These are phyloP conservation scores for Erebia aethiops DNA, from an alignment of 2,888 invertebrate species.

Conservation along the genomic window DNA sequence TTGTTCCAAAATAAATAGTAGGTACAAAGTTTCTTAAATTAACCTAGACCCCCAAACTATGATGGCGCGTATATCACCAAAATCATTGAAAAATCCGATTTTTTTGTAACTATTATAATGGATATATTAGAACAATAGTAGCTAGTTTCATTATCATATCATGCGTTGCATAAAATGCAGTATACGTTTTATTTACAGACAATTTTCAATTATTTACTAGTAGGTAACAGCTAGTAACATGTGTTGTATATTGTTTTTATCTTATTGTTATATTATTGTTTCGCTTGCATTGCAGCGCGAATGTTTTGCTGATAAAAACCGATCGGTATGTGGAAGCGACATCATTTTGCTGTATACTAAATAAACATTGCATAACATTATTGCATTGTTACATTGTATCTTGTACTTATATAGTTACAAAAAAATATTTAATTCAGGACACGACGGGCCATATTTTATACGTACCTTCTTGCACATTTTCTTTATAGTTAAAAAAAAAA, in stretches of 20 bases:
- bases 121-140: too few species aligned
- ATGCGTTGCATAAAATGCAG: conserved; percentile 1
- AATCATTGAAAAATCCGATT: neutral
- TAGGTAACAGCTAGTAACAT: conserved; percentile 27
- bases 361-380: conserved; percentile 65
- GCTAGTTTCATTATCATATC: neutral
- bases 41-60: too few species aligned
- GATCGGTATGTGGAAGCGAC: conserved; percentile 75
- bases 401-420: neutral
- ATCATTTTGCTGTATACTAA: conserved; percentile 52
- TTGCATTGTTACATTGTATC: conserved; percentile 6
- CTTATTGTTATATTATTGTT: conserved; percentile 57
- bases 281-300: conserved; percentile 59
- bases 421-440: neutral
- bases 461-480: neutral
- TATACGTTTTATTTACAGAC: neutral
- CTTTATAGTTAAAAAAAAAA: too few species aligned
- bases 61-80: too few species aligned
- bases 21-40: too few species aligned
- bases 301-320: conserved; percentile 68
- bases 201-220: conserved; percentile 16
- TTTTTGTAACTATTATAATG: too few species aligned
- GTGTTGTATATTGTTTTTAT: conserved; percentile 43
- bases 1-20: too few species aligned
- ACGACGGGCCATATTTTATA: neutral